Evolutionary conservation across 1,140 invertebrate genomes (phyloP), one percentile per base, ranked within the genome.

Genomic region (Armadillidium nasatum): DNA sequence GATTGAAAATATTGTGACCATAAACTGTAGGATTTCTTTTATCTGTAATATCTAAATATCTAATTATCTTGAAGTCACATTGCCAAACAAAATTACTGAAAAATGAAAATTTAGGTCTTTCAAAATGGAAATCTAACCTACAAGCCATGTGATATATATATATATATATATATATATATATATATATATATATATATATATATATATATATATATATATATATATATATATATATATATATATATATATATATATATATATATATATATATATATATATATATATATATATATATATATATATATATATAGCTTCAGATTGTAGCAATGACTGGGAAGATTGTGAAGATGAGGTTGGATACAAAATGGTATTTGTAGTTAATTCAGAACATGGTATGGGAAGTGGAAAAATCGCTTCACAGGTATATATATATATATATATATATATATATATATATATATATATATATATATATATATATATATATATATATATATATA

Each of bases 321-420:
- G 60, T 15, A 60, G 74, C 75, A 43, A 67, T 15, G 79, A 73
- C 7, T 76, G 79, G 72, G 81, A 78, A 45, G 78, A 78, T n/a
- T 76, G 79, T 78, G 83, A 82, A 67, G 82, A 83, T 72, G 85
- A 85, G 2, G 83, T 83, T 44, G 80, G 82, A 22, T 87, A 86
- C 82, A 90, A 90, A 85, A 90, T 90, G 89, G 87, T 89, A 44
- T 88, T 90, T 84, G 87, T 90, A n/a, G 87, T 90, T 0, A 90
- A 90, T 82, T 83, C 81, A 44, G 85, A 86, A 46, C 83, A 90
- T 70, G 85, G 86, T 75, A 90, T 90, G 89, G 88, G 88, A 9
- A 82, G 86, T 15, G 89, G 89, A 4, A 90, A 90, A 82, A 83
- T 88, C n/a, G 88, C 88, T 11, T 87, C 89, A 15, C 89, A 90